These are phyloP conservation scores for Artibeus lituratus DNA, from an alignment of 2,797 vertebrate species.

Conservation along the genomic window DNA sequence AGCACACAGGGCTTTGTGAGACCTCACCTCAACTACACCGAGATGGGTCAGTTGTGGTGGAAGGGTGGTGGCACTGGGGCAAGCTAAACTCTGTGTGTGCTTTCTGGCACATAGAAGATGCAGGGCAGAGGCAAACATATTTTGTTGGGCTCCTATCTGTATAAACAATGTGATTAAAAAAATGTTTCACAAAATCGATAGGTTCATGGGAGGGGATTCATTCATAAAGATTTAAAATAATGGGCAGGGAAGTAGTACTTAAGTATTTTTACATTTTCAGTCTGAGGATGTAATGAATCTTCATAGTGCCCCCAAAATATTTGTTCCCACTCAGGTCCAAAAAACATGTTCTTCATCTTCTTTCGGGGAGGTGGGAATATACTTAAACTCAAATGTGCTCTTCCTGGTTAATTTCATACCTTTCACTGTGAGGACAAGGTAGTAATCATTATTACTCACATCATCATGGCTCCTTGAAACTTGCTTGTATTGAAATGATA, in stretches of 20 bases:
- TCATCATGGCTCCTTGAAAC: not conserved
- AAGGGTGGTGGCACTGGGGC: not conserved
- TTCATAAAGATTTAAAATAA: not conserved
- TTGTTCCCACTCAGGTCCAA: not conserved
- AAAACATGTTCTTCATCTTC: not conserved
- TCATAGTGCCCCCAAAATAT: not conserved
- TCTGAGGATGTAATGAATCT: not conserved
- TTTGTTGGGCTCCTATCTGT: not conserved
- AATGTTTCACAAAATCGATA: not conserved
- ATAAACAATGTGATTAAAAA: not conserved
- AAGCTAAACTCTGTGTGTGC: not conserved
- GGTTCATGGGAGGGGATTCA: not conserved
- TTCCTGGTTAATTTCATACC: not conserved
- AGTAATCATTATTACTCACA: not conserved
- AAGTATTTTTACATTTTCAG: not conserved
- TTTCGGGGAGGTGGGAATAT: not conserved
- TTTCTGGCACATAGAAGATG: not conserved
- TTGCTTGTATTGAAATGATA: not conserved
- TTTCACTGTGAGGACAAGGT: not conserved
- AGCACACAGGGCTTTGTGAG: not conserved
- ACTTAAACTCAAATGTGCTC: not conserved
- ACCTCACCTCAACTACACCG: not conserved
- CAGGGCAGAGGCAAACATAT: not conserved
- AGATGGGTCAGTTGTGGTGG: not conserved
- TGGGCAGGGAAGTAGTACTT: not conserved